Conservation (phyloP, 2,797 vertebrate species). For the Heterohyrax brucei region DNA sequence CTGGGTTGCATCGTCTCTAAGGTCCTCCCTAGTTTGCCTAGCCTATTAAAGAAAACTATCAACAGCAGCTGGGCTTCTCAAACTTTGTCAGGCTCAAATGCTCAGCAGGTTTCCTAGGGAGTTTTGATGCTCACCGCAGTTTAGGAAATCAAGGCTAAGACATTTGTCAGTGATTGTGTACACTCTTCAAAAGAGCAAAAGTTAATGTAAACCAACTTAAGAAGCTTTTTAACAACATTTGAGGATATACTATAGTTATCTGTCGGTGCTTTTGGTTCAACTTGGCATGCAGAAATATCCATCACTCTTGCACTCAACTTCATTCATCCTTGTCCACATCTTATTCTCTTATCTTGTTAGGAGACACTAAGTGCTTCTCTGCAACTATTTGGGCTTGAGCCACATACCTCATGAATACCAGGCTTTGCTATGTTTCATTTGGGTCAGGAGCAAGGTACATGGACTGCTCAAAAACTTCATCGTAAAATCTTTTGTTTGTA, state of each 20-base stretch:
- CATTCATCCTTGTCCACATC: no score
- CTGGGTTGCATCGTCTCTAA: background rate
- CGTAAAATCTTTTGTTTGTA: background rate
- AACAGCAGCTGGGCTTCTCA: accelerated
- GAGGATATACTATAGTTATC: background rate
- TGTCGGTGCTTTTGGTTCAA: background rate
- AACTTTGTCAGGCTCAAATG: background rate
- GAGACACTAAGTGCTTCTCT: background rate
- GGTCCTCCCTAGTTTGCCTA: background rate
- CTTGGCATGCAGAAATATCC: background rate
- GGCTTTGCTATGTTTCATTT: background rate
- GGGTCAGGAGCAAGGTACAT: background rate
- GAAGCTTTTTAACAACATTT: background rate
- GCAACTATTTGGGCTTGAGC: background rate
- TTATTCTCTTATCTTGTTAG: background rate
- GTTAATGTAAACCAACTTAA: background rate
- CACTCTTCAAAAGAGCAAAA: background rate
- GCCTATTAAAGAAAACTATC: background rate
- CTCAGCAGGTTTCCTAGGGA: background rate
- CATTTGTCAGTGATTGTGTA: background rate
- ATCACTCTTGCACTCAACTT: background rate
- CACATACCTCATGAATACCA: accelerated
- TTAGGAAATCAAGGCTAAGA: background rate
- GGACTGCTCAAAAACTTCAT: background rate
- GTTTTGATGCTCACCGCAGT: background rate